Evolutionary conservation across 2,113 vertebrate genomes (phyloP).

Genomic region (Gila orcuttii): DNA sequence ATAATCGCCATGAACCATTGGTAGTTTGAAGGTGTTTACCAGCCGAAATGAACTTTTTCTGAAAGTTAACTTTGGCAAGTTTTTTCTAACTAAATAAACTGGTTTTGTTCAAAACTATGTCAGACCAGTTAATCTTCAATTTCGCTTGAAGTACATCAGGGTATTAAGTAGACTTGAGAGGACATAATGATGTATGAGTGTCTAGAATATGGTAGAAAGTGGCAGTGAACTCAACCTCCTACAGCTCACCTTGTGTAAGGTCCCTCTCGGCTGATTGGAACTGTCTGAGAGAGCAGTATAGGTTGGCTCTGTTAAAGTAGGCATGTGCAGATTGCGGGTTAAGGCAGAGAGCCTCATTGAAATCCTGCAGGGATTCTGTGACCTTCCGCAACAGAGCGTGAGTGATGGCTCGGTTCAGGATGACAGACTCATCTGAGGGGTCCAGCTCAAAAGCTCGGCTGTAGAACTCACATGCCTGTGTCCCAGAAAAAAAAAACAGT

Average conservation of each 20-base stretch:
- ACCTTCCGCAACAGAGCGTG: constrained; percentile 71
- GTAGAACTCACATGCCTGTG: constrained; percentile 77
- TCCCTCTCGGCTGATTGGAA: constrained; percentile 74
- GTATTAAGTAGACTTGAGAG: not conserved
- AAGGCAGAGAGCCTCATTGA: constrained; percentile 67
- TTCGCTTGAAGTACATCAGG: not conserved
- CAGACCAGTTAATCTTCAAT: not conserved
- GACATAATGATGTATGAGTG: not conserved
- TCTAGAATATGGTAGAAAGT: not conserved
- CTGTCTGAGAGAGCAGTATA: constrained; percentile 71
- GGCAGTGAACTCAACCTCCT: not conserved
- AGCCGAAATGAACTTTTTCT: not conserved
- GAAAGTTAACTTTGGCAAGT: not conserved
- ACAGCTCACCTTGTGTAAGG: constrained; percentile 70
- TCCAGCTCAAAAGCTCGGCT: constrained; percentile 72
- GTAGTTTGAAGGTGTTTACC: not conserved
- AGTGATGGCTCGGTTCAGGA: constrained; percentile 78
- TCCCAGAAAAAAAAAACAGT: constrained; percentile 18
- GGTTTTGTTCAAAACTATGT: no score
- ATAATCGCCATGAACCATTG: not conserved
- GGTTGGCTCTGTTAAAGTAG: constrained; percentile 76
- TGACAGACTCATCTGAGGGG: constrained; percentile 71
- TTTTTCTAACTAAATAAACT: not conserved
- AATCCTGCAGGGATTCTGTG: constrained; percentile 77
- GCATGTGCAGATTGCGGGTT: constrained; percentile 71